Base-by-base conservation (phyloP, 2,888 invertebrate species). In the Colostygia pectinataria region DNA sequence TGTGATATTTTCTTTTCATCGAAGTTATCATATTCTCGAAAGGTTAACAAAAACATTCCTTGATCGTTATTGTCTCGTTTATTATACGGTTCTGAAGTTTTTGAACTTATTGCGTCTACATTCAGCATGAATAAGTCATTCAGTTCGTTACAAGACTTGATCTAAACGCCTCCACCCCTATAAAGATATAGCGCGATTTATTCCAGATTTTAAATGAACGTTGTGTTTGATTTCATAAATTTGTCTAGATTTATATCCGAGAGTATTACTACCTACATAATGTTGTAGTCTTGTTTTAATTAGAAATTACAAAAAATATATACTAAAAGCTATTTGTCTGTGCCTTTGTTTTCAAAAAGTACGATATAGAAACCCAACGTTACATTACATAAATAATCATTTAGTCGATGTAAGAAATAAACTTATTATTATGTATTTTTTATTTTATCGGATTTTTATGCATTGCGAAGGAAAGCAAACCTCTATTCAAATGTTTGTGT, bases 41-140 rank as follows among this genome's bases (percentile, higher is more conserved):
- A 53, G 47, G 47, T 46, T 33, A 24, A 44, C 18, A 47, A 51
- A 57, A 59, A 54, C 53, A 54, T 55, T 53, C 33, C 20, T 43
- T 63, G 65, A 68, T 83, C 78, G 80, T 82, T 81, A 83, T 78
- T 74, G 77, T 79, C 77, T 80, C 80, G 68, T 82, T 85, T 80
- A 82, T 80, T 81, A 84, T 80, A 79, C 83, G 66, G 65, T 61
- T 71, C 73, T 70, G 71, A 76, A 80, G 77, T 74, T 73, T 75
- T 73, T 66, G 68, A 75, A 81, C 81, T 83, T 80, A 82, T 79
- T 77, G 78, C 75, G 74, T 82, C 83, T 78, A 73, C 80, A 75
- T 80, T 74, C 64, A 74, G 64, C 66, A 88, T 88, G 88, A 88
- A 88, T 88, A 88, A 87, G 77, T 84, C 87, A 88, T 88, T 74